Conservation (phyloP, 2,113 vertebrate genomes). For the Carettochelys insculpta region DNA sequence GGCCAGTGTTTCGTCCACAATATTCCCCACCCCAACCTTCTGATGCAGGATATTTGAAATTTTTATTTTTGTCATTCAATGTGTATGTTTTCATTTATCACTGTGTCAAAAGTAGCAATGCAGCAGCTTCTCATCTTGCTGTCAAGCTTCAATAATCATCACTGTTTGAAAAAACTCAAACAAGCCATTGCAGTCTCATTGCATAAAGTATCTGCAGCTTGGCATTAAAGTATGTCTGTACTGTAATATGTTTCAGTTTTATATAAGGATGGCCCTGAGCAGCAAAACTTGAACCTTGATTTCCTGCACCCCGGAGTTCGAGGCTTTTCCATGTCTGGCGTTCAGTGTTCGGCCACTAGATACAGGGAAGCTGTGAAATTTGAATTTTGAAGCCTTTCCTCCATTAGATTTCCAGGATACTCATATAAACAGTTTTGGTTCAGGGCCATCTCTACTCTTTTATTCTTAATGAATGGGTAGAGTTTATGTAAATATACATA, state of each 20-base stretch:
- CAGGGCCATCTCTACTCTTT: slow-evolving; percentile 52
- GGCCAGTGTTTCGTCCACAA: background rate
- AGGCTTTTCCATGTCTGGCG: accelerated
- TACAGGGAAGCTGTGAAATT: accelerated
- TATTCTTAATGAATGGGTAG: slow-evolving; percentile 22
- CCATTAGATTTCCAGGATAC: background rate
- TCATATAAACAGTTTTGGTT: slow-evolving; percentile 42
- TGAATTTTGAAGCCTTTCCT: slow-evolving; percentile 2
- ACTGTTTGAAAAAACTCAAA: background rate
- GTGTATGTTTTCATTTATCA: slow-evolving; percentile 22
- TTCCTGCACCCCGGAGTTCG: background rate
- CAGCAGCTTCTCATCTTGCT: slow-evolving; percentile 22
- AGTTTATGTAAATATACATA: slow-evolving; percentile 48
- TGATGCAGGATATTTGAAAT: background rate
- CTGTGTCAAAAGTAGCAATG: slow-evolving; percentile 25
- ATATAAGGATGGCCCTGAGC: slow-evolving; percentile 43
- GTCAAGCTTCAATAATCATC: background rate
- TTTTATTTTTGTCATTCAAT: background rate
- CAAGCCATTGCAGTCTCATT: accelerated
- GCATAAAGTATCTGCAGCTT: accelerated
- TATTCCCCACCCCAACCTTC: slow-evolving; percentile 1
- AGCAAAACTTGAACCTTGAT: slow-evolving; percentile 21
- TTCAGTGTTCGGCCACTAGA: background rate
- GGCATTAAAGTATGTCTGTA: accelerated
- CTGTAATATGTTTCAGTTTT: slow-evolving; percentile 32